Evolutionary conservation across 2,113 vertebrate species (phyloP).

Genomic region (Perognathus longimembris): DNA sequence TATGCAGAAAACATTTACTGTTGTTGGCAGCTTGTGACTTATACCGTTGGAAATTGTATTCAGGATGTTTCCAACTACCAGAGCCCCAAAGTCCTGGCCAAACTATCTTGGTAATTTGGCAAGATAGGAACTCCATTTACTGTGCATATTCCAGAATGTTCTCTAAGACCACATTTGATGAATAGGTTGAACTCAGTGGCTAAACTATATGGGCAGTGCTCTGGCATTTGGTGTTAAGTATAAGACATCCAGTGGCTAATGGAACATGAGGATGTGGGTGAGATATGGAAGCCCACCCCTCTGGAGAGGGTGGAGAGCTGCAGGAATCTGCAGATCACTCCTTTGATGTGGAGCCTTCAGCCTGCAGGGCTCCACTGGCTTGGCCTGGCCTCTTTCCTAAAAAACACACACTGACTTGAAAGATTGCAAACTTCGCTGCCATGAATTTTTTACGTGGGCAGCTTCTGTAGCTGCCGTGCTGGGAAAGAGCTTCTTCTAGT

Average conservation of each 20-base stretch:
- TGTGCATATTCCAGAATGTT: not conserved
- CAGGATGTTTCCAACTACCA: slow-evolving; percentile 10
- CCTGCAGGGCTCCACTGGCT: too few species aligned
- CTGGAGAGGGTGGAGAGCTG: not conserved
- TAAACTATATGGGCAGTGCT: not conserved
- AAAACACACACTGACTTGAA: slow-evolving; percentile 10
- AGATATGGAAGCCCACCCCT: not conserved
- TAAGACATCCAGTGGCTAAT: slow-evolving; percentile 3
- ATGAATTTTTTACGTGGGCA: slow-evolving; percentile 45
- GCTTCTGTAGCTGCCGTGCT: not conserved
- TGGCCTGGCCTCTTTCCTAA: not conserved
- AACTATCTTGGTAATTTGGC: not conserved
- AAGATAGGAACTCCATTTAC: not conserved
- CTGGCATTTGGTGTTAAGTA: not conserved
- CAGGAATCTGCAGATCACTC: not conserved
- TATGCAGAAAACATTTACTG: not conserved
- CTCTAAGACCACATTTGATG: not conserved
- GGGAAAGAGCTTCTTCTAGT: not conserved
- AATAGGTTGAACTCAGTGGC: not conserved
- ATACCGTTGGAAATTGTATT: slow-evolving; percentile 1
- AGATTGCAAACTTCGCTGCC: slow-evolving; percentile 20
- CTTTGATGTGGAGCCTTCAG: not conserved
- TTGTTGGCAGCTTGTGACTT: not conserved
- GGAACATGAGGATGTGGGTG: not conserved
- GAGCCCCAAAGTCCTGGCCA: not conserved